phyloP scores from a whole-genome alignment of 1,140 invertebrate species.

The Drosophila lini region DNA sequence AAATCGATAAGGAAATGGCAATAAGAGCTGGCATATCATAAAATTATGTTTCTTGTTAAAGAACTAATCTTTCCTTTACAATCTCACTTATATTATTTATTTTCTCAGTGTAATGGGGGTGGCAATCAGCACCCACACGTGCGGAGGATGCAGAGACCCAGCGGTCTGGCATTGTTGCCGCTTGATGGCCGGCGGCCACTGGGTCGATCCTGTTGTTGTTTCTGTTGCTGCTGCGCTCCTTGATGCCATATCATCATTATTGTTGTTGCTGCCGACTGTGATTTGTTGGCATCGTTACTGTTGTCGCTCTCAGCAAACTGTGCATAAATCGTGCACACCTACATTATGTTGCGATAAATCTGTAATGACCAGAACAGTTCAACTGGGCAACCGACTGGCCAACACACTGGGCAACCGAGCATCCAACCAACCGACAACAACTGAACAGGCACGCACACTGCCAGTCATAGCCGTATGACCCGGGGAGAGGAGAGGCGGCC shows the following conservation, averaged over 20 bases:
- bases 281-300: constrained; percentile 81
- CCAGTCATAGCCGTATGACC: constrained; percentile 2
- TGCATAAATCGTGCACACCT: constrained; percentile 79
- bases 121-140: constrained; percentile 45
- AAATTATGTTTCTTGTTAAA: not conserved
- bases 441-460: constrained; percentile 3
- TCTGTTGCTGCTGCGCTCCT: constrained; percentile 48
- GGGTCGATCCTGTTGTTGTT: constrained; percentile 27
- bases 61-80: not conserved
- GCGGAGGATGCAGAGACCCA: constrained; percentile 8
- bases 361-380: constrained; percentile 64
- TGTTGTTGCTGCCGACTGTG: constrained; percentile 58
- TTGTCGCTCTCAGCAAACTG: constrained; percentile 80
- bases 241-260: constrained; percentile 65
- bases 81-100: too few species aligned
- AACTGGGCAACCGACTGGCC: constrained; percentile 17
- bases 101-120: constrained; percentile 15
- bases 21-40: too few species aligned
- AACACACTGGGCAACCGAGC: constrained; percentile 14
- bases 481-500: not conserved
- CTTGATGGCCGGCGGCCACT: constrained; percentile 44
- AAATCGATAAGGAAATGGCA: not conserved
- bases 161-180: constrained; percentile 44
- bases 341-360: constrained; percentile 79
- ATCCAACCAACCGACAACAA: constrained; percentile 23